These are phyloP conservation scores for Chamaetylas fuelleborni DNA, from an alignment of 2,113 vertebrate species.

Conservation along the genomic window DNA sequence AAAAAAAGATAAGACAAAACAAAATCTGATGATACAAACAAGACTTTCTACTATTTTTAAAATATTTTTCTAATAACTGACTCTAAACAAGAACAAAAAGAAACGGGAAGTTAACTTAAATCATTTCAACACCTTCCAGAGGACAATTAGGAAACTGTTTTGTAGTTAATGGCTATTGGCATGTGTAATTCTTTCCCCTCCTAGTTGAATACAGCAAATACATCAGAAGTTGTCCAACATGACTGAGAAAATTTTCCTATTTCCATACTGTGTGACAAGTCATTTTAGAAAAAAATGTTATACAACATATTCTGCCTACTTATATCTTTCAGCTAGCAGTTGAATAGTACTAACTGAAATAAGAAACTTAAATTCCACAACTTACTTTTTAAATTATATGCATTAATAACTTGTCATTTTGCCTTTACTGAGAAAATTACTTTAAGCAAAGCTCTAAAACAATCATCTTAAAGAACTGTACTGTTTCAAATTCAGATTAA, in stretches of 20 bases:
- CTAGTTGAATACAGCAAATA: neutral
- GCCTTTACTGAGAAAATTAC: neutral
- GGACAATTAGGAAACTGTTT: neutral
- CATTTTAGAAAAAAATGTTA: neutral
- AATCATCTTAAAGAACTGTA: neutral
- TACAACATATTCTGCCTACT: neutral
- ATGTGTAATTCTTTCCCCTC: neutral
- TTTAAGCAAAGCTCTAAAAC: neutral
- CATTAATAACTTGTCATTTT: neutral
- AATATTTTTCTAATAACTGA: neutral
- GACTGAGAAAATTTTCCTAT: neutral
- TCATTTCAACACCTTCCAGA: neutral
- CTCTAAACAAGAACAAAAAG: neutral
- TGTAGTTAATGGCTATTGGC: neutral
- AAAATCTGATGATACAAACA: neutral
- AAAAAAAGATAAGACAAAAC: neutral
- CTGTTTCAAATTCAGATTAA: neutral
- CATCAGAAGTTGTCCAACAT: neutral
- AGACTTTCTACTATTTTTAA: neutral
- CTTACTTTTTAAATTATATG: neutral
- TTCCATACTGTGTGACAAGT: neutral
- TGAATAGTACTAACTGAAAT: neutral
- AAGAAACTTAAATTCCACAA: neutral
- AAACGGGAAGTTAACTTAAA: neutral
- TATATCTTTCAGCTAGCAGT: neutral